A percentile compares a stretch with the other conserved stretches of the same genome.
These are phyloP conservation scores for Odontesthes bonariensis DNA, from an alignment of 2,113 vertebrate genomes.

Conservation along the genomic window DNA sequence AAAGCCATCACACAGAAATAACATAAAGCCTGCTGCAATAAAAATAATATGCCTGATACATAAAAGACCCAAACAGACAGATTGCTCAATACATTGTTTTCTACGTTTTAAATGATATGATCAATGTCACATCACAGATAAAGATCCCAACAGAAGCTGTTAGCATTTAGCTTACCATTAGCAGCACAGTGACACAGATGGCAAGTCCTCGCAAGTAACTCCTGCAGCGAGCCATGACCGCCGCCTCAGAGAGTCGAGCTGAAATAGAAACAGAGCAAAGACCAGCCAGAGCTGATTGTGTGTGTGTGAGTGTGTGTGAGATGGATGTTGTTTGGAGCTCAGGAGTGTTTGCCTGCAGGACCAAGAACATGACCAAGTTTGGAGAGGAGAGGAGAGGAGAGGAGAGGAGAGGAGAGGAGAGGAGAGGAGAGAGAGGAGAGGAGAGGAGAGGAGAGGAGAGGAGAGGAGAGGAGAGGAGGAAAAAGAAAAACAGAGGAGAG, in stretches of 20 bases:
- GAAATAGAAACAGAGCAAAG: slow-evolving; percentile 56
- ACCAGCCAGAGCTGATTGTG: slow-evolving; percentile 40
- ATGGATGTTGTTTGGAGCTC: slow-evolving; percentile 73
- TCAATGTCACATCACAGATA: not conserved
- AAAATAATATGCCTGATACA: too few relatives aligned
- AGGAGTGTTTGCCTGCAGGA: slow-evolving; percentile 66
- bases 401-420: too few relatives aligned
- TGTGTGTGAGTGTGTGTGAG: slow-evolving; percentile 35
- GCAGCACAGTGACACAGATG: slow-evolving; percentile 77
- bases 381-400: slow-evolving; percentile 35
- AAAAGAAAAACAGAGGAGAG: too few relatives aligned
- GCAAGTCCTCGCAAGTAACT: slow-evolving; percentile 75
- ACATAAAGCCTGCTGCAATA: too few relatives aligned
- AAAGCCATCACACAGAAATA: too few relatives aligned
- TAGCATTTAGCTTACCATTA: slow-evolving; percentile 70
- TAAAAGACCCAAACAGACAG: too few relatives aligned
- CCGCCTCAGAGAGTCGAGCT: slow-evolving; percentile 40
- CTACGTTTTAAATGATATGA: not conserved
- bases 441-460: not conserved
- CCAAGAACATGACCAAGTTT: slow-evolving; percentile 82
- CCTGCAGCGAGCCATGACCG: slow-evolving; percentile 75
- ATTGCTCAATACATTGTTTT: too few relatives aligned
- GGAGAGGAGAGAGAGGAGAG: slow-evolving; percentile 13
- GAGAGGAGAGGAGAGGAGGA: too few relatives aligned
- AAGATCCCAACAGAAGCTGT: not conserved